These are phyloP conservation scores for Zalophus californianus DNA, from an alignment of 2,797 vertebrate species.

Conservation along the genomic window DNA sequence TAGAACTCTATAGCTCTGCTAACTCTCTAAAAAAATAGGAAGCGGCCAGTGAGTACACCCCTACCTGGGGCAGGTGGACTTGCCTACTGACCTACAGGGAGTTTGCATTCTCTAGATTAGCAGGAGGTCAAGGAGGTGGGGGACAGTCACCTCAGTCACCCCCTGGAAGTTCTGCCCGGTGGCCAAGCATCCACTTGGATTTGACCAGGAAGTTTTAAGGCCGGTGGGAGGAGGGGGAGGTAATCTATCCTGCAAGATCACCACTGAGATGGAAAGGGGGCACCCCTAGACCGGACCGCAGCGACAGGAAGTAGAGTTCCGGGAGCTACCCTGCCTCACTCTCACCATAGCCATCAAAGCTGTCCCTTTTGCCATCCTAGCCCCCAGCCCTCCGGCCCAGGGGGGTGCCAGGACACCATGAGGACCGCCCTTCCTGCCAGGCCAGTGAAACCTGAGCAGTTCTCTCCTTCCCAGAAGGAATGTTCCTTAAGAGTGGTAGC, in stretches of 20 bases:
- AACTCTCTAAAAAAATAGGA: neutral
- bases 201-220: neutral
- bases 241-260: neutral
- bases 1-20: neutral
- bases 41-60: neutral
- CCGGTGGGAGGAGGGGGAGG: fast-evolving
- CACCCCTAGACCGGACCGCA: neutral
- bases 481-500: constrained; percentile 80
- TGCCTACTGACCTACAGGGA: neutral
- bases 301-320: neutral
- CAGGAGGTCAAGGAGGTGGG: fast-evolving
- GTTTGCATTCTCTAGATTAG: neutral
- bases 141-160: neutral
- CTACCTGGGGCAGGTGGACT: neutral
- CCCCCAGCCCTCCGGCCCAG: neutral
- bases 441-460: constrained; percentile 56
- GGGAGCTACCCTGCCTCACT: neutral
- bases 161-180: neutral
- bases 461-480: constrained; percentile 58
- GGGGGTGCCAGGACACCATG: neutral
- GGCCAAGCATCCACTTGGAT: neutral
- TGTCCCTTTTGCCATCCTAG: neutral
- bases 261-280: neutral
- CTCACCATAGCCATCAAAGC: neutral
- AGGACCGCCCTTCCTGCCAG: neutral